Evolutionary conservation across 2,797 vertebrate species (phyloP), one percentile per base, ranked within the genome.

Genomic region (Adrianichthys oophorus): DNA sequence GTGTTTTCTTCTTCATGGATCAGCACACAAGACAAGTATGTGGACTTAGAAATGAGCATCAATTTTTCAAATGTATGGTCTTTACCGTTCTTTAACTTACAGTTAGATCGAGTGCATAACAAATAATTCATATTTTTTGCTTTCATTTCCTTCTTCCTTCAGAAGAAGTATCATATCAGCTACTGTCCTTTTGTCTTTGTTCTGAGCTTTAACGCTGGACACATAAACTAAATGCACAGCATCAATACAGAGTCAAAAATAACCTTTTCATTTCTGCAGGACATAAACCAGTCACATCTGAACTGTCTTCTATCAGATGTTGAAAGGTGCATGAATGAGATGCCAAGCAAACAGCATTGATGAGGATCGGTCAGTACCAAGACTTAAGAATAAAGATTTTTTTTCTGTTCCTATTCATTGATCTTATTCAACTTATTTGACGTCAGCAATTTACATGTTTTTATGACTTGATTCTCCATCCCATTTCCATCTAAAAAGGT

Each of bases 1-100:
- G 68, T 32, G 43, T 26, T 42, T 51, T 23, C 48, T 52, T 42
- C 43, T 58, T 64, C 41, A 56, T 45, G 58, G 48, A 47, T 68
- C 41, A 40, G 15, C 21, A 3, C 26, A 8, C 51, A 67, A 51
- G 61, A 15, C 19, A 42, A 45, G 18, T 17, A 10, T 58, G 59
- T 7, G 56, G 42, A 40, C 56, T 43, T 13, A 26, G 41, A 42
- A 18, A 59, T 2, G 1, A 53, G 15, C 61, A 13, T 7, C 18
- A 10, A 6, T 26, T n/a, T 40, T 41, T 12, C 63, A 41, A 12
- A 68, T 57, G 57, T 19, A 51, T 54, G 15, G 47, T 58, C 62
- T 51, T 63, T 7, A 19, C 45, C 57, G 45, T 55, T 59, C 65
- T 49, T 59, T 16, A 18, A 53, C 45, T 32, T 15, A 7, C n/a